Evolutionary conservation across 2,797 vertebrate species (phyloP).

Genomic region (Cygnus olor): DNA sequence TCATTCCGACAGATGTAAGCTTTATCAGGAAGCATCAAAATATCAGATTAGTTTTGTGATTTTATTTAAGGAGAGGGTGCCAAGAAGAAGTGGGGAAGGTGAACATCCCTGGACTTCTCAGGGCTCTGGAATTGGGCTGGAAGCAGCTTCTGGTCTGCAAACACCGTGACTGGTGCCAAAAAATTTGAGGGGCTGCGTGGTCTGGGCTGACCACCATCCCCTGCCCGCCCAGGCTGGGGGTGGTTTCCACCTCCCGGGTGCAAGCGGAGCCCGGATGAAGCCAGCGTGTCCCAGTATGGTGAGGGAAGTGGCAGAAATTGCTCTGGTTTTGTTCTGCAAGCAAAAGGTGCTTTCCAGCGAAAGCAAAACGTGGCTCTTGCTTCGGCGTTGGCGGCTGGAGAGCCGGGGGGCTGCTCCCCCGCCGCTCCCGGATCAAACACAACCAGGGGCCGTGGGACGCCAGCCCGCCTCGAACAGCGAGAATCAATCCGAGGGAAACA

Average conservation of each 20-base stretch:
- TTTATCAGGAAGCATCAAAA: constrained; percentile 44
- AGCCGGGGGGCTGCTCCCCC: constrained; percentile 58
- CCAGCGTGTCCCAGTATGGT: not conserved
- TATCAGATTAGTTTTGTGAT: not conserved
- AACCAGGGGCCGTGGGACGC: constrained; percentile 65
- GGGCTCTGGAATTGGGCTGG: not conserved
- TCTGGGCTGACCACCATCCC: not conserved
- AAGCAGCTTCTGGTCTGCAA: not conserved
- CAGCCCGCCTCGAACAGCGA: constrained; percentile 40
- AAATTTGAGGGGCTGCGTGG: not conserved
- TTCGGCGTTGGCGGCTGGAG: constrained; percentile 6
- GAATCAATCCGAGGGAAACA: constrained; percentile 73
- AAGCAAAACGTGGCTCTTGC: not conserved
- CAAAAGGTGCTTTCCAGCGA: rapidly evolving
- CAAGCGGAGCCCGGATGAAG: not conserved
- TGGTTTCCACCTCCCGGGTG: not conserved
- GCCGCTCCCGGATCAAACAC: constrained; percentile 58
- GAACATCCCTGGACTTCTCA: not conserved
- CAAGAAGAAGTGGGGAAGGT: not conserved
- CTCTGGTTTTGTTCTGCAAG: not conserved
- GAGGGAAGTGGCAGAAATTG: rapidly evolving
- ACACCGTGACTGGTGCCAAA: rapidly evolving
- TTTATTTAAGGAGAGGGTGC: not conserved
- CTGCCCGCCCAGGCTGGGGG: not conserved
- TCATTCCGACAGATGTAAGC: constrained; percentile 39